A percentile compares a stretch with the other conserved stretches of the same genome.
Conservation (phyloP, 2,888 invertebrate genomes). For the Chymomyza amoena region DNA sequence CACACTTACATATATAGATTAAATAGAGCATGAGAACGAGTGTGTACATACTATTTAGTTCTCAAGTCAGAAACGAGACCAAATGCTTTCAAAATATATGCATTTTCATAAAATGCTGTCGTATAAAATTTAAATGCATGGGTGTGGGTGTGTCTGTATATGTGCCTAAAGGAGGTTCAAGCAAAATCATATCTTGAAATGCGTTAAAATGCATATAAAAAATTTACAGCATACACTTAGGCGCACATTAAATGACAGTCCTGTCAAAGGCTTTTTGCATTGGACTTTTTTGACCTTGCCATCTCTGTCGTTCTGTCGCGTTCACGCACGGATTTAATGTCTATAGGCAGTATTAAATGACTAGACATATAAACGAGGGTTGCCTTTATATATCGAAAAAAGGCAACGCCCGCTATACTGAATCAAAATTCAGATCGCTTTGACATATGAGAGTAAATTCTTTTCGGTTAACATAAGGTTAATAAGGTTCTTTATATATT, state of each 20-base stretch:
- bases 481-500: no score
- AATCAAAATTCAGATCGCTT: no score
- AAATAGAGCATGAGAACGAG: no score
- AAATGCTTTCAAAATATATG: slow-evolving; percentile 16
- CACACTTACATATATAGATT: neutral
- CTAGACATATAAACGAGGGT: neutral
- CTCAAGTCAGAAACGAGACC: slow-evolving; percentile 9
- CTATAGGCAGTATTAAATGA: neutral
- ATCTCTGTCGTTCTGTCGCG: neutral
- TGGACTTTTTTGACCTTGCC: no score
- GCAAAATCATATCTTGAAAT: slow-evolving; percentile 65
- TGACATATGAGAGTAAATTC: neutral
- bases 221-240: slow-evolving; percentile 67
- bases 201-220: slow-evolving; percentile 71
- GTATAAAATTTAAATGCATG: slow-evolving; percentile 46
- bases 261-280: slow-evolving; percentile 57
- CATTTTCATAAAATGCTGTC: slow-evolving; percentile 41
- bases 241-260: slow-evolving; percentile 66
- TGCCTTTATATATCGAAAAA: no score
- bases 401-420: no score
- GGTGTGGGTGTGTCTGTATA: neutral
- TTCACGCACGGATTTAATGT: neutral
- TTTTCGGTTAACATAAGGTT: no score
- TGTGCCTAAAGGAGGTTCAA: slow-evolving; percentile 10
- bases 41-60: neutral